These are phyloP conservation scores for Campylomormyrus tamandua DNA, from an alignment of 2,113 vertebrate species.

Conservation along the genomic window DNA sequence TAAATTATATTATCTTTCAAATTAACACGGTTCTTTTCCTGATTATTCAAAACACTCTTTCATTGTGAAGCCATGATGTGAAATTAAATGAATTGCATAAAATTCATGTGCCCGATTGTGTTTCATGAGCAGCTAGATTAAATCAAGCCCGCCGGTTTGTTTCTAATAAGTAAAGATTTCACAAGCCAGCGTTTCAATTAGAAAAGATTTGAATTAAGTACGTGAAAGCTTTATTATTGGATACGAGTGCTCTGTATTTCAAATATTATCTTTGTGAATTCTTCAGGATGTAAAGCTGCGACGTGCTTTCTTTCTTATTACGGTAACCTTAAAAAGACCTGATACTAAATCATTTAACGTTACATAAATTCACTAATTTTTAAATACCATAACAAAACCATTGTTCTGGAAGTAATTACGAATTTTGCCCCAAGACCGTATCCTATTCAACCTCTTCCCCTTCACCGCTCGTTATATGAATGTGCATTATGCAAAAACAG, in stretches of 20 bases:
- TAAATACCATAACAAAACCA: neutral
- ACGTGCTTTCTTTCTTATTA: neutral
- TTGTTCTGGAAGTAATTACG: neutral
- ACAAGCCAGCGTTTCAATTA: neutral
- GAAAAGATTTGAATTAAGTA: neutral
- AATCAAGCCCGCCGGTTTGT: neutral
- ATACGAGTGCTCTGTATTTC: neutral
- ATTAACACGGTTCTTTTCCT: neutral
- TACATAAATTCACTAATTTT: neutral
- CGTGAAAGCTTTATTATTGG: neutral
- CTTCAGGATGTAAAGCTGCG: neutral
- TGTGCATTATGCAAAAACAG: conserved; percentile 32
- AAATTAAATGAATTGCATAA: neutral
- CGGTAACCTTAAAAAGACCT: neutral
- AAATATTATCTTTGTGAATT: neutral
- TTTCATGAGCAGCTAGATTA: neutral
- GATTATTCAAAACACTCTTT: neutral
- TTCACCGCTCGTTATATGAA: conserved; percentile 26
- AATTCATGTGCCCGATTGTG: neutral
- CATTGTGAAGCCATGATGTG: neutral
- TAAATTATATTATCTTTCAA: neutral
- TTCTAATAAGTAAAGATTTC: neutral
- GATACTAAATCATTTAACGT: neutral
- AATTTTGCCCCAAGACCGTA: neutral
- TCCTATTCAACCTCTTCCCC: conserved; percentile 20